Evolutionary conservation across 2,797 vertebrate species (phyloP), one percentile per base, ranked within the genome.

Genomic region (Amniataba percoides): DNA sequence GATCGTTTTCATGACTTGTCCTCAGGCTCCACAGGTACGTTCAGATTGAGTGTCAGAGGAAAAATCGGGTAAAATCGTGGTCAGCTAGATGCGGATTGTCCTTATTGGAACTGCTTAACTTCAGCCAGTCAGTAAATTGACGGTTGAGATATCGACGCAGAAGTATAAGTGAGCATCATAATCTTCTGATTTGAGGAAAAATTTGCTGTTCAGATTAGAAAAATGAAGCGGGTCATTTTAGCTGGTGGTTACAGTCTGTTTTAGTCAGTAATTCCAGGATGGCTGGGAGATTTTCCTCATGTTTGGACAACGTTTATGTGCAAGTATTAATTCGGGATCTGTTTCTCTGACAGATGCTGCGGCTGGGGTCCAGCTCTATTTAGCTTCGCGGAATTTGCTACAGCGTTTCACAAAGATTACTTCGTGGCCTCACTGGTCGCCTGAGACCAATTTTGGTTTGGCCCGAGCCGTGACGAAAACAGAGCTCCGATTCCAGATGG

Each of bases 381-480:
- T 89, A 94, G 87, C 86, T 80, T 78, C 7, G n/a, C 19, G 78
- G 89, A 92, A 92, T 93, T 89, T 81, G 58, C 83, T 86, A 76
- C 87, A 86, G 85, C 59, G 52, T 88, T 91, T 93, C 79, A 88
- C 82, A 85, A 87, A 92, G 89, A 93, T 92, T 84, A 82, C 78
- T 92, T 57, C 9, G 74, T 88, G 89, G 89, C 87, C 88, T 92
- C 85, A 49, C 84, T 70, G 89, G 90, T 93, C 90, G 83, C 78
- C 86, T 87, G 89, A 93, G 92, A 94, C 88, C 84, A 90, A 93
- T 94, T 94, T 94, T 92, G 88, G 89, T 93, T 95, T 92, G 92
- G 86, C 84, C 78, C 59, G 55, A 90, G 74, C 82, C 82, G 64
- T 87, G 89, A 93, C 71, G 65, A 86, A 93, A 93, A 91, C 86